A percentile compares a stretch with the other conserved stretches of the same genome.
Evolutionary conservation across 2,113 vertebrate species (phyloP).

Genomic region (Ceyx melanurus): DNA sequence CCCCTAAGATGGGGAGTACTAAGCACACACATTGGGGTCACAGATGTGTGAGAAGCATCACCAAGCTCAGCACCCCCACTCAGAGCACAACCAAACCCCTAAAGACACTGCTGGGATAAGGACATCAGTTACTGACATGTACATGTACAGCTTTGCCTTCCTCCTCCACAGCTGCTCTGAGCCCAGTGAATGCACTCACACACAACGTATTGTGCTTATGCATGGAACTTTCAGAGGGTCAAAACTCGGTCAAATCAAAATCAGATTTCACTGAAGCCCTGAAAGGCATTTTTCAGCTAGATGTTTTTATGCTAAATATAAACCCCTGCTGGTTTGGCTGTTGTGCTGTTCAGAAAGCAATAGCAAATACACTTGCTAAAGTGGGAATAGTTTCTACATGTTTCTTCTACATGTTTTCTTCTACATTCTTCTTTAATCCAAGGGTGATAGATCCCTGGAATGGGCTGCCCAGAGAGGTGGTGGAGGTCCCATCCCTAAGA

Average conservation of each 20-base stretch:
- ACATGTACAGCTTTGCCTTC: neutral
- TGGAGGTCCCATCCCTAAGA: too few species aligned
- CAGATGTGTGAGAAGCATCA: neutral
- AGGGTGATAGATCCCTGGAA: too few species aligned
- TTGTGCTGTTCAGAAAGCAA: neutral
- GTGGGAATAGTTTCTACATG: neutral
- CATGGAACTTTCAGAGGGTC: slow-evolving; percentile 12
- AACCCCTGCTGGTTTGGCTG: neutral
- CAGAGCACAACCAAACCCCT: neutral
- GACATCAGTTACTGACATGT: neutral
- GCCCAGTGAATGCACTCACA: neutral
- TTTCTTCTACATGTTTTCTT: too few species aligned
- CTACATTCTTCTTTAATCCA: too few species aligned
- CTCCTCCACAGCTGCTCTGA: neutral
- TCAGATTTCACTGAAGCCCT: slow-evolving; percentile 25
- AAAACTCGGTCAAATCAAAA: slow-evolving; percentile 43
- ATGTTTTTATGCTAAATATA: slow-evolving; percentile 34
- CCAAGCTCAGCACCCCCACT: neutral
- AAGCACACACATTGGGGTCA: neutral
- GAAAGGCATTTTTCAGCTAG: slow-evolving; percentile 38
- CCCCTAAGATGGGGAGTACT: neutral
- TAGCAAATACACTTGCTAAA: neutral
- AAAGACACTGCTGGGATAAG: neutral
- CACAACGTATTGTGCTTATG: neutral
- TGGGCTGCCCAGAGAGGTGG: too few species aligned